Base-by-base conservation (phyloP, 2,797 vertebrate species). In the Rhinella marina region DNA sequence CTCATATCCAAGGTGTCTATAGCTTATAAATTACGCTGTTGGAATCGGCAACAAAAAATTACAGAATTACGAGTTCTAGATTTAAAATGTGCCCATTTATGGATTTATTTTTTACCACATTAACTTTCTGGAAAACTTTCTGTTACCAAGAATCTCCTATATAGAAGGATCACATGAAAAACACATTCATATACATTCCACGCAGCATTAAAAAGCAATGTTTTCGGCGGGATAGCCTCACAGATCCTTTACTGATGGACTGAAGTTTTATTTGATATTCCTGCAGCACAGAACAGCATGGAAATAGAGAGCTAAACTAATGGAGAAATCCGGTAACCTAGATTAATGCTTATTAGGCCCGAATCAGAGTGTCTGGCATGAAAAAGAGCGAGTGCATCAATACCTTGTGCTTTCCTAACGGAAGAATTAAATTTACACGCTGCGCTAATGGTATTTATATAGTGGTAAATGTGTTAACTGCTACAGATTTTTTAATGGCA, bases 331-430 rank as follows among this genome's bases (percentile, higher is more conserved):
- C 62, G 41, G 64, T 14, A 21, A 59, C 27, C 27, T 41, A 41
- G 61, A 70, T 86, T 64, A 64, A 86, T 86, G 84, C 72, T 86
- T 72, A 80, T 80, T 68, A 57, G 77, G 21, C 29, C 27, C 72
- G 50, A 86, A 86, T 80, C 70, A 72, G 62, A 29, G 62, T 50
- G 12, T 68, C 54, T 70, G 85, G 77, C 77, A 80, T 54, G 29
- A 70, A 86, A 80, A 64, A 41, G 78, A 81, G 72, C 27, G 41
- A 79, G 52, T 14, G 16, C 61, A 68, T 59, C 77, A 81, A 81
- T 78, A n/a, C 21, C 41, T 81, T 70, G 59, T 80, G 61, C 27
- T 68, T 48, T 54, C 11, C 61, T 27, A 82, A 54, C 8, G 41
- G 27, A 66, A 78, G 23, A 50, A 80, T 81, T 70, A 57, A 2